Evolutionary conservation across 1,140 invertebrate species (phyloP).

Genomic region (Rhysida immarginata): DNA sequence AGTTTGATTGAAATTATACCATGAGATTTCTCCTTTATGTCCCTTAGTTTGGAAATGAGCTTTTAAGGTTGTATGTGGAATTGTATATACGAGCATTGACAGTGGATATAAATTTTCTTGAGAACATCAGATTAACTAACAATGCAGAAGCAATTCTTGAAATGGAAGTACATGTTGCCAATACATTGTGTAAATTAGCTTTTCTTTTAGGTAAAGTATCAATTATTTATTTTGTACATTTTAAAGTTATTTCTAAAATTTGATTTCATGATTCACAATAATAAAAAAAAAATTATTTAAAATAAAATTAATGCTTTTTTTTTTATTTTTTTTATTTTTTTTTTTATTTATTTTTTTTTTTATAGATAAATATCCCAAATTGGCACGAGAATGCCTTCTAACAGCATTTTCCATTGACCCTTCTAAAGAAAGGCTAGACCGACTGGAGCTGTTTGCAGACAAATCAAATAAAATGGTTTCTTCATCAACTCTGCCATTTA

Average conservation of each 20-base stretch:
- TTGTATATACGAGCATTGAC: conserved; percentile 54
- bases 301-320: background rate
- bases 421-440: background rate
- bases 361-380: background rate
- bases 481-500: background rate
- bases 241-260: no score
- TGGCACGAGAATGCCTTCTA: background rate
- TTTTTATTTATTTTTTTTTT: background rate
- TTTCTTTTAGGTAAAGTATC: background rate
- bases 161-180: background rate
- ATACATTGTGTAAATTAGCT: background rate
- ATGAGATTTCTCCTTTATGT: conserved; percentile 16
- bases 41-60: conserved; percentile 42
- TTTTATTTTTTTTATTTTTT: background rate
- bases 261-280: background rate
- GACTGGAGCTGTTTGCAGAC: background rate
- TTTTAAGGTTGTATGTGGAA: conserved; percentile 50
- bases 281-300: background rate
- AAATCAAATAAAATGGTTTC: background rate
- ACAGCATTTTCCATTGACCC: background rate
- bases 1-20: no score
- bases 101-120: conserved; percentile 56
- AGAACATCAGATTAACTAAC: conserved; percentile 20
- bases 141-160: background rate
- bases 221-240: no score